Percentiles rank a stretch among this genome's conserved stretches.
These are phyloP conservation scores for Heliconius charithonia DNA, from an alignment of 2,888 invertebrate genomes.

Conservation along the genomic window DNA sequence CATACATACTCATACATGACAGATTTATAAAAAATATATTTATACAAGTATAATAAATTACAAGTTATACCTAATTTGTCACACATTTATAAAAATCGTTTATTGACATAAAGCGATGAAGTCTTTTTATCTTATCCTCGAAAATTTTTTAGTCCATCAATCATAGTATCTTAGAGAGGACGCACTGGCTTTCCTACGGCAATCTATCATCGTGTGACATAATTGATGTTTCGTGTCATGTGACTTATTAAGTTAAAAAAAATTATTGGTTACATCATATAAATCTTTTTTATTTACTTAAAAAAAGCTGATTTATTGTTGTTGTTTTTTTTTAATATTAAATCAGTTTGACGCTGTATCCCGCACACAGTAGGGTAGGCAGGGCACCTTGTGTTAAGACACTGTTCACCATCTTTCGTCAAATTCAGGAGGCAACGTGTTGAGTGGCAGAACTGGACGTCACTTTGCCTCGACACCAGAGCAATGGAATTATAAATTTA, in stretches of 20 bases:
- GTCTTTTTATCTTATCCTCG: constrained; percentile 39
- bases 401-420: not conserved
- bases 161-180: constrained; percentile 43
- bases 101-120: constrained; percentile 16
- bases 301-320: not conserved
- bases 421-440: not conserved
- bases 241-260: constrained; percentile 38
- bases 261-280: not conserved
- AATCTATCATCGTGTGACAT: constrained; percentile 43
- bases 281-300: not conserved
- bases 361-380: not conserved
- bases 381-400: not conserved
- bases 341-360: not conserved
- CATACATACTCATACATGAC: too few relatives aligned
- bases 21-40: too few relatives aligned
- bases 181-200: constrained; percentile 33
- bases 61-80: not conserved
- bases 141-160: constrained; percentile 40
- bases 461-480: not conserved
- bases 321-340: too few relatives aligned
- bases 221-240: constrained; percentile 39
- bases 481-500: not conserved
- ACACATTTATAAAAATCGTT: constrained; percentile 18
- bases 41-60: not conserved
- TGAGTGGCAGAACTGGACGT: not conserved